Conservation (phyloP, 2,888 invertebrate species). For the Dermolepida albohirtum region DNA sequence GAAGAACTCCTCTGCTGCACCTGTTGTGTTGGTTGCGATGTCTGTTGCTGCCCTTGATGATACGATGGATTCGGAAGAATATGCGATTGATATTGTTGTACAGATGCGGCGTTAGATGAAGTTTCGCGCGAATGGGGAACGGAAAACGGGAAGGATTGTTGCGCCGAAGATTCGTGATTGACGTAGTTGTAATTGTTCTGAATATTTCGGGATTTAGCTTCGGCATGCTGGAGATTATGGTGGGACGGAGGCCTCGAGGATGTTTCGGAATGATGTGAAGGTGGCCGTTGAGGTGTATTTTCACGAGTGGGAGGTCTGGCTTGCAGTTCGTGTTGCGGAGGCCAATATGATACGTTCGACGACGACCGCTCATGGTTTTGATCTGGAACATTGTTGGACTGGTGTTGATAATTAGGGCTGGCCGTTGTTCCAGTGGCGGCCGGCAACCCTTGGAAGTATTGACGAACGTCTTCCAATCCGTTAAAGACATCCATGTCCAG, state of each 20-base stretch:
- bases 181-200: constrained; percentile 52
- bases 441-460: constrained; percentile 85
- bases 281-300: constrained; percentile 48
- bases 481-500: constrained; percentile 84
- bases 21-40: constrained; percentile 46
- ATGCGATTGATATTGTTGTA: constrained; percentile 49
- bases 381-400: constrained; percentile 44
- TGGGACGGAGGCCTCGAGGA: constrained; percentile 50
- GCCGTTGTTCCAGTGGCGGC: constrained; percentile 64
- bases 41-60: constrained; percentile 47
- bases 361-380: constrained; percentile 49
- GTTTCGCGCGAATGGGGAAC: constrained; percentile 44
- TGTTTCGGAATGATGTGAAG: constrained; percentile 57
- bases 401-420: constrained; percentile 53
- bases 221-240: constrained; percentile 42
- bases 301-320: constrained; percentile 45
- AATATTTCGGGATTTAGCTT: constrained; percentile 43
- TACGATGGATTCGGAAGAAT: constrained; percentile 51
- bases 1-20: constrained; percentile 41
- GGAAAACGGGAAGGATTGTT: constrained; percentile 44
- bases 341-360: constrained; percentile 42
- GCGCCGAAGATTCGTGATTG: constrained; percentile 34
- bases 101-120: constrained; percentile 37
- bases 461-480: constrained; percentile 86
- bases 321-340: constrained; percentile 45